Base-by-base conservation (phyloP, 2,113 vertebrate genomes). In the Pseudopodoces humilis region DNA sequence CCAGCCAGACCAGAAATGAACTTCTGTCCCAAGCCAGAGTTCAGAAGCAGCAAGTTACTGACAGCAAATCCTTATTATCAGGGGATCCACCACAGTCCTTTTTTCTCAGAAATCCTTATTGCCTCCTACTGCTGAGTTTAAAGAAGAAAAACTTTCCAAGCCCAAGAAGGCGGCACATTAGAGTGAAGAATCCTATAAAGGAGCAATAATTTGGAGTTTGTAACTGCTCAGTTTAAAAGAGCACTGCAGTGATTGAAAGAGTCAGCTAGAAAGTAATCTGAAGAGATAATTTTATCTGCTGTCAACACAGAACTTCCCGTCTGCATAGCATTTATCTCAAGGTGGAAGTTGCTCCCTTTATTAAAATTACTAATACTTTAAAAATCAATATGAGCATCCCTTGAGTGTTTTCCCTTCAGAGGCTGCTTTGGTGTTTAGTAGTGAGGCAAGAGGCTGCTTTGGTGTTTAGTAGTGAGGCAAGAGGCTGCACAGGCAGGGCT, bases 231-330 rank as follows among this genome's bases (percentile, higher is more conserved):
- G 62, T 86, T 90, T 58, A 46, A 72, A 75, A 18, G 12, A 55
- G 24, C 39, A 68, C 27, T 47, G 64, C 58, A 78, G 41, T 5
- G 24, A 94, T 49, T 2, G 8, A 64, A 80, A 69, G 37, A 89
- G 74, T 43, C 69, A 89, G 78, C 70, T 67, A 90, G 72, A 92
- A 55, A 74, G 52, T 55, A 83, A 78, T 86, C 59, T 62, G 41
- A 69, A 91, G 28, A 86, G 85, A 93, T 35, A 90, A 78, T 22
- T 56, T 70, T 87, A 88, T 90, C 81, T 90, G 46, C 81, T 76
- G 86, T 92, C 91, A 95, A 49, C 86, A 80, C 70, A 53, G 65
- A n/a, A 56, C 46, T 92, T 94, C 80, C 64, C 6, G 0, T 35
- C 31, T 44, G 43, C 64, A 49, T 2, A 43, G 64, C 35, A 17